Percentiles rank a stretch among this genome's conserved stretches.
Evolutionary conservation across 2,888 invertebrate species (phyloP).

Genomic region (Deladenus siricidicola): DNA sequence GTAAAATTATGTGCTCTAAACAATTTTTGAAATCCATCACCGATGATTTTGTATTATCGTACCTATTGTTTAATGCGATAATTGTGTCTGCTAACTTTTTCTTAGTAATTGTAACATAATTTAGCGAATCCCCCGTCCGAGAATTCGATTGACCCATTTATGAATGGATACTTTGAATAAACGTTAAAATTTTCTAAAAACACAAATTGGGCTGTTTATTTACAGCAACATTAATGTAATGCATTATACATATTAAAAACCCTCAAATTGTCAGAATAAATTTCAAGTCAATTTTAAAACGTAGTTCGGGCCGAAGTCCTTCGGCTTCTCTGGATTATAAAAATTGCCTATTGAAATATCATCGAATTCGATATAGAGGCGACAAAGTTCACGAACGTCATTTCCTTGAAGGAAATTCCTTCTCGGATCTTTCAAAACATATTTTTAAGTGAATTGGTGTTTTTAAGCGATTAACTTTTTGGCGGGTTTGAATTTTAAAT

Average conservation of each 20-base stretch:
- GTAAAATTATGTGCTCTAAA: neutral
- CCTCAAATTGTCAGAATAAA: neutral
- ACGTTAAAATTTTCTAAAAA: too few relatives aligned
- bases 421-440: too few relatives aligned
- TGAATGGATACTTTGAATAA: neutral
- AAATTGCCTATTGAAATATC: neutral
- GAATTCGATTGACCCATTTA: neutral
- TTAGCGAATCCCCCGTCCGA: neutral
- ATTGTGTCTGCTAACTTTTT: neutral
- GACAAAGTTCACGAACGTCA: too few relatives aligned
- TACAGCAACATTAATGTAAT: too few relatives aligned
- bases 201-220: neutral
- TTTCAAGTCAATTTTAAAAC: neutral
- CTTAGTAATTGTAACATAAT: neutral
- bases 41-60: neutral
- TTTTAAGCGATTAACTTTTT: too few relatives aligned
- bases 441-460: too few relatives aligned
- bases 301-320: neutral
- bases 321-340: neutral
- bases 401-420: too few relatives aligned
- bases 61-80: slow-evolving; percentile 7
- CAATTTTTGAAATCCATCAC: neutral
- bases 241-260: neutral
- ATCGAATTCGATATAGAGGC: too few relatives aligned
- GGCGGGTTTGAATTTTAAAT: too few relatives aligned